Evolutionary conservation across 2,888 invertebrate species (phyloP).

Genomic region (Drosophila bunnanda): DNA sequence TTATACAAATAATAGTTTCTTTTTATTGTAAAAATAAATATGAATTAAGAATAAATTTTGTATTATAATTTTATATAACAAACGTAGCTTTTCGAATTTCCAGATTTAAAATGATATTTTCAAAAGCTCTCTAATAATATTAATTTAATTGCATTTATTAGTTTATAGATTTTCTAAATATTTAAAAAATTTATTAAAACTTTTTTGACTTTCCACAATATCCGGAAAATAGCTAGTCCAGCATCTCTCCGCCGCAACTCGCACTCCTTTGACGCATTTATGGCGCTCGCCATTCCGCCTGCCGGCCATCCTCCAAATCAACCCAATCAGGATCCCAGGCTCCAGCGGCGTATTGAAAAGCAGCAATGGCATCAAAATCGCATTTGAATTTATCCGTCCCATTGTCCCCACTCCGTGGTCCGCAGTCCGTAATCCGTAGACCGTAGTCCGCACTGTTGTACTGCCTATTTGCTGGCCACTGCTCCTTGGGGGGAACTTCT

Average conservation of each 20-base stretch:
- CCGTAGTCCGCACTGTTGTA: constrained; percentile 22
- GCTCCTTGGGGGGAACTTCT: constrained; percentile 42
- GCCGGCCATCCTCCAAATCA: constrained; percentile 1
- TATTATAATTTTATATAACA: too few relatives aligned
- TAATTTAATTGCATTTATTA: too few relatives aligned
- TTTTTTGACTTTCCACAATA: too few relatives aligned
- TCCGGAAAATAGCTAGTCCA: neutral
- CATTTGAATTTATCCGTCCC: constrained; percentile 76
- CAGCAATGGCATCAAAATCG: constrained; percentile 79
- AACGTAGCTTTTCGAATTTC: too few relatives aligned
- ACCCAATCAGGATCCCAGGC: constrained; percentile 20
- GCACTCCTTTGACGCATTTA: constrained; percentile 52
- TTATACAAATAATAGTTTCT: too few relatives aligned
- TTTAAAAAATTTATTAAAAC: too few relatives aligned
- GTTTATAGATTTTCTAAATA: too few relatives aligned
- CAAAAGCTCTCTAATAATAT: too few relatives aligned
- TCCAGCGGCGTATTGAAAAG: constrained; percentile 74
- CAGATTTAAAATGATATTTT: too few relatives aligned
- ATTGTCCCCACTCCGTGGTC: constrained; percentile 31
- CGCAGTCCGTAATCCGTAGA: constrained; percentile 11
- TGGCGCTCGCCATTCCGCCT: constrained; percentile 24
- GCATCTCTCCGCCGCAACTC: constrained; percentile 21
- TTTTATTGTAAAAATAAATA: too few relatives aligned
- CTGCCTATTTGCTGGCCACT: constrained; percentile 35
- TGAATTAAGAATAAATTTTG: too few relatives aligned